A percentile compares a stretch with the other conserved stretches of the same genome.
Conservation (phyloP, 2,113 vertebrate species). For the Podiceps cristatus region DNA sequence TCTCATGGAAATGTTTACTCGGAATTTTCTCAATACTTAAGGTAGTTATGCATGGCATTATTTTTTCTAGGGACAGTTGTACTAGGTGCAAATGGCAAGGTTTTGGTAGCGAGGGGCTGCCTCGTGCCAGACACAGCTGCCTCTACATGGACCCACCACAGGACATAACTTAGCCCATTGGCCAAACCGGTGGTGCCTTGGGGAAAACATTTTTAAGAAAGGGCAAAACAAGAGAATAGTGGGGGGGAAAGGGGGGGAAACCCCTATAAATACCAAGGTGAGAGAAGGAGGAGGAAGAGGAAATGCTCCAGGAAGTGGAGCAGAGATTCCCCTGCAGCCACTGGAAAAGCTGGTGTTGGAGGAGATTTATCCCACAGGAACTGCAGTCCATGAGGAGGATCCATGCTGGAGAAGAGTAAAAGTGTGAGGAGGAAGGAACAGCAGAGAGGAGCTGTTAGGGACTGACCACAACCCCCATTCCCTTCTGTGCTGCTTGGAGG, state of each 20-base stretch:
- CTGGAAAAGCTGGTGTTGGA: not conserved
- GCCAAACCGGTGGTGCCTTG: not conserved
- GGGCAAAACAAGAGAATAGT: not conserved
- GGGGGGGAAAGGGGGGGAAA: too few relatives aligned
- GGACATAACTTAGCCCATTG: not conserved
- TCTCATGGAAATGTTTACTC: not conserved
- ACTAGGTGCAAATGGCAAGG: not conserved
- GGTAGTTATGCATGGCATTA: not conserved
- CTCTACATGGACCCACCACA: not conserved
- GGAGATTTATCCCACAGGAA: not conserved
- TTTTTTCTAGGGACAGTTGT: not conserved
- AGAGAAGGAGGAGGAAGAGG: not conserved
- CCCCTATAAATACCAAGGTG: not conserved
- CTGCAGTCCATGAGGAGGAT: not conserved
- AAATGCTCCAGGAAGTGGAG: not conserved
- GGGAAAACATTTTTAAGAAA: not conserved
- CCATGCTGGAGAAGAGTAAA: not conserved
- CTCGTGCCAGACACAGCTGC: not conserved
- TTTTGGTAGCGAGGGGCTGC: not conserved
- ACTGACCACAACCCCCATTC: not conserved
- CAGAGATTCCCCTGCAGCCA: not conserved
- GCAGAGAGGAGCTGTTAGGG: not conserved
- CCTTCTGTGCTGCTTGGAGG: rapidly evolving
- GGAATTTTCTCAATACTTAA: not conserved
- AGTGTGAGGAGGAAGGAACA: not conserved